Base-by-base conservation (phyloP, 2,888 invertebrate species). In the Ecliptopera silaceata region DNA sequence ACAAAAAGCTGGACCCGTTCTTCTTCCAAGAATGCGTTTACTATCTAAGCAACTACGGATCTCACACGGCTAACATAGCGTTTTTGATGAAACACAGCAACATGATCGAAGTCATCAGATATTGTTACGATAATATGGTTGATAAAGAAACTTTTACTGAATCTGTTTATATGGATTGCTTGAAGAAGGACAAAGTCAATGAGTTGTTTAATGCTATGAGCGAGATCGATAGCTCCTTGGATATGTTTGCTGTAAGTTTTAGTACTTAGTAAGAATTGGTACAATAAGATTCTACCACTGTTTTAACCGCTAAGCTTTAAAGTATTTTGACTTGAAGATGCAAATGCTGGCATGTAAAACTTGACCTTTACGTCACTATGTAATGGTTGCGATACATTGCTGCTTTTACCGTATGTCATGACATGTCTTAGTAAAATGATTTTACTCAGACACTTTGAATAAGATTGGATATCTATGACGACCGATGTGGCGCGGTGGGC, bases 21-120 rank as follows among this genome's bases (percentile, higher is more conserved):
- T 93, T 93, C 64, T 95, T 95, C 69, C 93, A 95, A 59, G 97
- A 98, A 84, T 96, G 96, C 69, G 81, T 96, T 1, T 96, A 95
- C 79, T 98, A 98, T 80, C 87, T 98, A 2, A 92, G 93, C 2
- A 94, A 93, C 57, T 98, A 97, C 72, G 97, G 97, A 0, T 95
- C 95, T 2, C 94, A 95, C 71, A 87, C 93, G 0, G 94, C 95
- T 8, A 93, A 96, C 51, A 92, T 97, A 49, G 93, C 94, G 56
- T 97, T 97, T 77, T 94, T 95, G 65, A 92, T 96, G 67, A 94
- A 94, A 56, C 95, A 96, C 66, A 93, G 94, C 11, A 94, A 94
- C 64, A 86, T 95, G 65, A 82, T 88, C 4, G 94, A 95, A 48
- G 95, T 96, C 6, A 86, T 97, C 6, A 88, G 92, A 50, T 96